phyloP scores from a whole-genome alignment of 2,113 vertebrate species.

The Mohoua ochrocephala region DNA sequence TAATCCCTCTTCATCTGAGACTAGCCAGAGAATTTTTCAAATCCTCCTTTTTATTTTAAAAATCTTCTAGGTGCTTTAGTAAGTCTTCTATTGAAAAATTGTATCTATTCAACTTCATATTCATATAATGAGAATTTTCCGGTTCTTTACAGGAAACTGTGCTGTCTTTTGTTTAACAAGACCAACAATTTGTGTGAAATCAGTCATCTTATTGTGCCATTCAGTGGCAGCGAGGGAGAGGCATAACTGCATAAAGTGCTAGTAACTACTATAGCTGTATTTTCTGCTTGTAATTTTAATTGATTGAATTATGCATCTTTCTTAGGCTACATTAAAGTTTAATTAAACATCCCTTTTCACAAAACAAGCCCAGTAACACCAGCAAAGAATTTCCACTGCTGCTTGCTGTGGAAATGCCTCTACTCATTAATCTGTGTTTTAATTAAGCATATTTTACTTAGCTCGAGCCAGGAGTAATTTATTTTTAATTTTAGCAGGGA shows the following conservation, averaged over 20 bases:
- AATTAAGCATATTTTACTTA: neutral
- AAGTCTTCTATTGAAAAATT: neutral
- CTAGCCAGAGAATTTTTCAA: neutral
- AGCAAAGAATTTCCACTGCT: constrained; percentile 3
- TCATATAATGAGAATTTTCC: neutral
- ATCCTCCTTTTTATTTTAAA: neutral
- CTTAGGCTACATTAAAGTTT: neutral
- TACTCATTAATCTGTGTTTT: neutral
- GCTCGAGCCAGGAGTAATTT: neutral
- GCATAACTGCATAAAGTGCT: neutral
- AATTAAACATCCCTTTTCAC: neutral
- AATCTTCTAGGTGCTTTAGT: neutral
- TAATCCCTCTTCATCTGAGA: neutral
- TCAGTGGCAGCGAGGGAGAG: neutral
- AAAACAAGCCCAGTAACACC: neutral
- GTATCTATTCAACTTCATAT: neutral
- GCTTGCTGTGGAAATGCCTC: neutral
- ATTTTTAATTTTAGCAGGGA: neutral
- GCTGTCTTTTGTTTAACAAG: neutral
- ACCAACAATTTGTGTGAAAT: neutral
- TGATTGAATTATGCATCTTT: neutral
- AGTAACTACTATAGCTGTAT: neutral
- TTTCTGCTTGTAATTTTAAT: neutral
- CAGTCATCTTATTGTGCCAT: neutral
- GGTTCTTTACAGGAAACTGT: neutral